These are phyloP conservation scores for Pangasianodon hypophthalmus DNA, from an alignment of 2,113 vertebrate genomes.

Conservation along the genomic window DNA sequence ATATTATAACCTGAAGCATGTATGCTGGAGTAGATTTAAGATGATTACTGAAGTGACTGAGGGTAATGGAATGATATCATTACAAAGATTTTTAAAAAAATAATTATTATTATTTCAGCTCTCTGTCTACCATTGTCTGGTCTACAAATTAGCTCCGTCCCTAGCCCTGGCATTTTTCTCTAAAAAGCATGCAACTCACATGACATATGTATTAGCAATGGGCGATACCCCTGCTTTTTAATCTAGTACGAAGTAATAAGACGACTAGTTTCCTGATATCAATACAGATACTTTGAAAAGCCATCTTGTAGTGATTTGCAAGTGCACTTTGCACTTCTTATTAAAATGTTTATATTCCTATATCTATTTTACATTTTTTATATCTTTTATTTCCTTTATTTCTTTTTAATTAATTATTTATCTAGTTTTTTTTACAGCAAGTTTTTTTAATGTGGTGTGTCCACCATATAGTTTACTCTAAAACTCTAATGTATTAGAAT, in stretches of 20 bases:
- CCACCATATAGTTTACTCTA: background rate
- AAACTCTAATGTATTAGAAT: background rate
- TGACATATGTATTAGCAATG: background rate
- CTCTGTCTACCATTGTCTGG: background rate
- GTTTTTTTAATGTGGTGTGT: background rate
- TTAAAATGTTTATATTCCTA: background rate
- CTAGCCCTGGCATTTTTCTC: background rate
- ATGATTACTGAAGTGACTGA: background rate
- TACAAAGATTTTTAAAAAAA: background rate
- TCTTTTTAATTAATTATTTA: background rate
- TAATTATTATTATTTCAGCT: background rate
- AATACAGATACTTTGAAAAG: too few species aligned
- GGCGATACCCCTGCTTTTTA: background rate
- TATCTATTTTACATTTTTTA: background rate
- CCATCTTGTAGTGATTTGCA: too few species aligned
- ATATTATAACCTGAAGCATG: conserved; percentile 30
- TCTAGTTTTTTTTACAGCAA: background rate
- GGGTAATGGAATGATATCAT: background rate
- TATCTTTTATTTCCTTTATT: background rate
- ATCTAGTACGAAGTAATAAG: background rate
- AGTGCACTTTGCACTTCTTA: background rate
- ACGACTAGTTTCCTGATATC: background rate
- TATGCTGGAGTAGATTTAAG: background rate
- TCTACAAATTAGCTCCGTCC: background rate
- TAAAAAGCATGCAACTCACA: background rate